Evolutionary conservation across 2,113 vertebrate genomes (phyloP), one percentile per base, ranked within the genome.

Genomic region (Casuarius casuarius): DNA sequence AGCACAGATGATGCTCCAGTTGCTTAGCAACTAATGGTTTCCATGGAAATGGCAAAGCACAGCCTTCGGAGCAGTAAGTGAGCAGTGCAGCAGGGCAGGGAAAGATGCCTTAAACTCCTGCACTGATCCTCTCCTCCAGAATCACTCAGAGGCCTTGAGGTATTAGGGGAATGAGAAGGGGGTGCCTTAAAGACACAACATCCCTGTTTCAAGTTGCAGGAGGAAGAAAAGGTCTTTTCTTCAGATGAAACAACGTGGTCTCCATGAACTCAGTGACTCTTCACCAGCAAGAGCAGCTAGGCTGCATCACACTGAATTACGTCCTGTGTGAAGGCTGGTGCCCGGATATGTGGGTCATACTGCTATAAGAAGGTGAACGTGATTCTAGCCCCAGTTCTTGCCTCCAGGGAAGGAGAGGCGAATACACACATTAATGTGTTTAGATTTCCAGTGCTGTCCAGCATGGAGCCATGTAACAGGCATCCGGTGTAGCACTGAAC

Each of bases 21-120:
- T 98, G 98, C 99, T 98, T 98, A 98, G 99, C 98, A 99, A 99
- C 98, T 98, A 98, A 99, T 98, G 98, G 99, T 99, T 99, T 98
- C 99, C 98, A 97, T 98, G 98, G 99, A 97, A 98, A 99, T 91
- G 90, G 97, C 96, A 97, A 98, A 98, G 98, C 98, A 97, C 97
- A 98, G 98, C 98, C 98, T 98, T 98, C 97, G 35, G 98, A 98
- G 98, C 97, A 97, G 98, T 92, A 97, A 98, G 95, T 96, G 97
- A 98, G 97, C 98, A 98, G 98, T 98, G 97, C 96, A 95, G 97
- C 97, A 98, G 97, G 97, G 97, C 97, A 97, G 95, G 94, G 96
- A 98, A 93, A 95, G 97, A 97, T 70, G 80, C 89, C 92, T 95
- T 58, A 68, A 96, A 96, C 97, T 98, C 97, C 72, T 40, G 84